phyloP scores from a whole-genome alignment of 2,888 invertebrate species.

The Zygogramma bicolorata region DNA sequence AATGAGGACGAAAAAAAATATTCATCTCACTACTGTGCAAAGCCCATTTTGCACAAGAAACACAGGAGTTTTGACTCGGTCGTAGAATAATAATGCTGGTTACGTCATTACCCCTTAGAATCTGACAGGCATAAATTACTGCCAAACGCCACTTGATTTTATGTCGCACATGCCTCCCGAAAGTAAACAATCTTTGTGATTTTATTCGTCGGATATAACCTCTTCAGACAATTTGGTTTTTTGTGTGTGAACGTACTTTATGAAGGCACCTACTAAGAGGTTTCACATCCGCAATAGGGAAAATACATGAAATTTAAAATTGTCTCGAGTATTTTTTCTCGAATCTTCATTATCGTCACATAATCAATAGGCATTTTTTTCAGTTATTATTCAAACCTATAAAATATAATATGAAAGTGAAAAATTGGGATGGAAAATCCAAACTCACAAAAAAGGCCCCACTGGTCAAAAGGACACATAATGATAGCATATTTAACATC shows the following conservation, averaged over 20 bases:
- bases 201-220: conserved; percentile 8
- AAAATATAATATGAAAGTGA: too few species aligned
- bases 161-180: neutral
- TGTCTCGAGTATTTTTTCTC: neutral
- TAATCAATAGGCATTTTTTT: too few species aligned
- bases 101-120: conserved; percentile 4
- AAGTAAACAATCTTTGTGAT: conserved; percentile 12
- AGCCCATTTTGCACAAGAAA: too few species aligned
- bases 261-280: neutral
- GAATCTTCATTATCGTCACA: neutral
- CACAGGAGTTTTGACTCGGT: too few species aligned
- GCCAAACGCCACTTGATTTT: conserved; percentile 6
- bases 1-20: too few species aligned
- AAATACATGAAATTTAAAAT: neutral
- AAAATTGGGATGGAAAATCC: too few species aligned
- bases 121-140: neutral
- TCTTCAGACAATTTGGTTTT: conserved; percentile 14
- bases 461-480: too few species aligned
- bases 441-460: too few species aligned
- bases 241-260: neutral
- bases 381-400: too few species aligned
- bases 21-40: too few species aligned
- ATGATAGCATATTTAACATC: too few species aligned
- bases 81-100: too few species aligned
- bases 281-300: neutral